Conservation (phyloP, 2,888 invertebrate species). For the Eupithecia inturbata region DNA sequence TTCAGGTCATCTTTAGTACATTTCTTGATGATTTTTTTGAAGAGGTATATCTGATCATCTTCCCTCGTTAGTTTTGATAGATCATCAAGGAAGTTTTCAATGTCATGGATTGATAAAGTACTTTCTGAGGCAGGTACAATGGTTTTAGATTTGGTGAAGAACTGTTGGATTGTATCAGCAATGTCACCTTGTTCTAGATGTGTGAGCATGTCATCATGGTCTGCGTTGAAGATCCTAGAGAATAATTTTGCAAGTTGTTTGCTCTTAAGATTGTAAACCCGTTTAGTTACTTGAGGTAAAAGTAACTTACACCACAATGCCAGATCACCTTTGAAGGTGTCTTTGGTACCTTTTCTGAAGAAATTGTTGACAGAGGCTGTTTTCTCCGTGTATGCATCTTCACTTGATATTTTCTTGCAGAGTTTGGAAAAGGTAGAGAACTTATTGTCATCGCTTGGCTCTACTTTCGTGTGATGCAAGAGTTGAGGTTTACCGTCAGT, state of each 20-base stretch:
- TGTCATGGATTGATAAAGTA: conserved; percentile 88
- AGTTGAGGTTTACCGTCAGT: conserved; percentile 33
- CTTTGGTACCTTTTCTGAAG: conserved; percentile 85
- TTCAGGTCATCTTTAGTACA: conserved; percentile 93
- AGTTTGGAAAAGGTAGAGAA: conserved; percentile 91
- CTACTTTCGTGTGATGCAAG: conserved; percentile 38
- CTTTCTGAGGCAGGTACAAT: conserved; percentile 87
- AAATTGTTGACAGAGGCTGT: conserved; percentile 88
- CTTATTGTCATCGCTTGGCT: conserved; percentile 85
- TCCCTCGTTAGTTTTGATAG: conserved; percentile 92
- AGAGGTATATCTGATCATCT: conserved; percentile 92
- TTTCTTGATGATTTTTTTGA: conserved; percentile 88
- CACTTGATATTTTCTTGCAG: conserved; percentile 90
- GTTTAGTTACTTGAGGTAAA: conserved; percentile 91
- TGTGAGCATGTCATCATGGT: conserved; percentile 92
- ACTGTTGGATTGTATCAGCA: conserved; percentile 92
- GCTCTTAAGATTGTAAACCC: conserved; percentile 96
- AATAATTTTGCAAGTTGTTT: conserved; percentile 96
- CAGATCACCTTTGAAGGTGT: conserved; percentile 90
- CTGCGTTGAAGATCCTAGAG: conserved; percentile 89
- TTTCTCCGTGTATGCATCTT: conserved; percentile 92
- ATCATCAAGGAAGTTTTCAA: conserved; percentile 90
- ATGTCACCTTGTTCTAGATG: conserved; percentile 96
- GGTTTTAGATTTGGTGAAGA: conserved; percentile 87
- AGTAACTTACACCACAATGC: conserved; percentile 92